Evolutionary conservation across 2,113 vertebrate species (phyloP).

Genomic region (Ginglymostoma cirratum): DNA sequence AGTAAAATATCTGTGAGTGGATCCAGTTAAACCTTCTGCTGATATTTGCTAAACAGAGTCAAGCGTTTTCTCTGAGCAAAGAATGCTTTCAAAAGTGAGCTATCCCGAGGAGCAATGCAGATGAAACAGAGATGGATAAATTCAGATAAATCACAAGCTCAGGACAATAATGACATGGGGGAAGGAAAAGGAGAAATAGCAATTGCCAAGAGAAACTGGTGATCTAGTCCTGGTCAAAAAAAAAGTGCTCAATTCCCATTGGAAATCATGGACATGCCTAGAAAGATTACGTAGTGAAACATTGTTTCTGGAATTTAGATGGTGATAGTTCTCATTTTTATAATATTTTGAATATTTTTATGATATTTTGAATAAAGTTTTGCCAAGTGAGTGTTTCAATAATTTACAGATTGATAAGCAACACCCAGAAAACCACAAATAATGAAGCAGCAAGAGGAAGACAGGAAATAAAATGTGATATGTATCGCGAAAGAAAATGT

Average conservation of each 20-base stretch:
- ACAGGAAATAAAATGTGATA: too few relatives aligned
- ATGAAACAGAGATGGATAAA: not conserved
- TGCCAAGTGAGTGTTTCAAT: not conserved
- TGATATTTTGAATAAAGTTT: not conserved
- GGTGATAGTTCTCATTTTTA: not conserved
- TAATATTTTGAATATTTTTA: too few relatives aligned
- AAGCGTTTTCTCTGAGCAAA: conserved; percentile 45
- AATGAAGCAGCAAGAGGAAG: not conserved
- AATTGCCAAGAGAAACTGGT: not conserved
- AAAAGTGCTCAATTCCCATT: not conserved
- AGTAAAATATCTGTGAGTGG: conserved; percentile 48
- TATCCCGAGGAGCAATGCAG: not conserved
- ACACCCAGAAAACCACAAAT: not conserved
- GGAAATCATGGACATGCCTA: not conserved
- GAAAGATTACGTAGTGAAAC: not conserved
- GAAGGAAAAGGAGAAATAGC: not conserved
- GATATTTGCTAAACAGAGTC: conserved; percentile 48
- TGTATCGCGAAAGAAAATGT: too few relatives aligned
- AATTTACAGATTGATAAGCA: not conserved
- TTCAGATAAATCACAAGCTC: not conserved
- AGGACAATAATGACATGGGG: not conserved
- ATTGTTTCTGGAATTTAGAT: not conserved
- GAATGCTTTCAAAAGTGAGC: not conserved
- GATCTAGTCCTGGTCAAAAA: not conserved
- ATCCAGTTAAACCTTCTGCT: conserved; percentile 51